Evolutionary conservation across 1,140 invertebrate genomes (phyloP).

Genomic region (Ceratosolen solmsi): DNA sequence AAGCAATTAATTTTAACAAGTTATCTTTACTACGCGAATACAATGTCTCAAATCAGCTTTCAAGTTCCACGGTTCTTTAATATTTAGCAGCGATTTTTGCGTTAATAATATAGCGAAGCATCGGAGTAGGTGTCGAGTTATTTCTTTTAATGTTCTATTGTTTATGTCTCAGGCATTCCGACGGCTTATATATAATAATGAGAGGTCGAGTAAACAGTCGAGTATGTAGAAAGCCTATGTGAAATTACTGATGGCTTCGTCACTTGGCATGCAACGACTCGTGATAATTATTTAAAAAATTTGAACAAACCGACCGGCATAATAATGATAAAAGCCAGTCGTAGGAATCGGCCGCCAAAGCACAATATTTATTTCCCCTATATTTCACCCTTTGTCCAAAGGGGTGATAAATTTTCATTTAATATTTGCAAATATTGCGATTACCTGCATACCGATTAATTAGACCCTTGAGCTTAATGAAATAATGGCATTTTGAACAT

Average conservation of each 20-base stretch:
- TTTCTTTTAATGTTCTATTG: too few species aligned
- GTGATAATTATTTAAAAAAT: neutral
- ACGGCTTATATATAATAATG: too few species aligned
- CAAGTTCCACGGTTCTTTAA: neutral
- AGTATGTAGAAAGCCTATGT: neutral
- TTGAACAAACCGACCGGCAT: neutral
- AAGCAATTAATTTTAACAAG: neutral
- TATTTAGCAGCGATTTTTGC: neutral
- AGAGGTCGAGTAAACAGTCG: too few species aligned
- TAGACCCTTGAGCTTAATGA: neutral
- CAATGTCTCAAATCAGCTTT: neutral
- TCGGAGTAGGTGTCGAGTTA: neutral
- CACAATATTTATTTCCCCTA: neutral
- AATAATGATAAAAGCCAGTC: neutral
- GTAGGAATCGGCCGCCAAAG: neutral
- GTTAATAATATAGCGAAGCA: neutral
- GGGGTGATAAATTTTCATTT: slow-evolving; percentile 7
- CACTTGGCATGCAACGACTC: neutral
- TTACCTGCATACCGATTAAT: slow-evolving; percentile 12
- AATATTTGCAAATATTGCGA: neutral
- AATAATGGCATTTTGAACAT: slow-evolving; percentile 14
- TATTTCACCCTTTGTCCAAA: neutral
- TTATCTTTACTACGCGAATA: neutral
- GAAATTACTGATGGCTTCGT: neutral
- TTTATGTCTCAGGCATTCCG: too few species aligned